Conservation (phyloP, 2,797 vertebrate species). For the Aldrovandia affinis region DNA sequence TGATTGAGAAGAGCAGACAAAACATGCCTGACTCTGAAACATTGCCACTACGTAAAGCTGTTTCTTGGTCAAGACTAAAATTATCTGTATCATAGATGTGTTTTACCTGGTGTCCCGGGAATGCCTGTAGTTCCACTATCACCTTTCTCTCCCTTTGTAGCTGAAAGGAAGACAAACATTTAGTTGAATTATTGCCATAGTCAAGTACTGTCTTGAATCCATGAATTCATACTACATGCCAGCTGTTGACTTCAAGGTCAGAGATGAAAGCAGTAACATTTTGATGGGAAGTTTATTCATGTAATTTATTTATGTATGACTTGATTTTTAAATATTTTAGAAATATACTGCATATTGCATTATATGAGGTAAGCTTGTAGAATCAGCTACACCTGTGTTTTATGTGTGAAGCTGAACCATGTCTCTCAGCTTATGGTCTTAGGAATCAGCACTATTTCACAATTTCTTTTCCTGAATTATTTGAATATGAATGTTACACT, state of each 20-base stretch:
- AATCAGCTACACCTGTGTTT: not conserved
- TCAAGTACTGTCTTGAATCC: no score
- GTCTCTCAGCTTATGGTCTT: no score
- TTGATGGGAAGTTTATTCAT: not conserved
- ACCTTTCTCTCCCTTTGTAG: constrained; percentile 88
- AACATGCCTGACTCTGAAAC: not conserved
- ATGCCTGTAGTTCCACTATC: constrained; percentile 73
- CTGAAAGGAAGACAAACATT: constrained; percentile 51
- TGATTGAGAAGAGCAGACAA: not conserved
- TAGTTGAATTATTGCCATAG: not conserved
- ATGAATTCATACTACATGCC: not conserved
- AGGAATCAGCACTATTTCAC: not conserved
- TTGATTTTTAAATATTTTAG: not conserved
- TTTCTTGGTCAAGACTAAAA: not conserved
- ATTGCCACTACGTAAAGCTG: not conserved
- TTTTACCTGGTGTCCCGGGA: constrained; percentile 83
- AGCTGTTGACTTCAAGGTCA: not conserved
- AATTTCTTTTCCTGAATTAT: not conserved
- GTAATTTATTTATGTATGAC: not conserved
- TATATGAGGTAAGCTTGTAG: not conserved
- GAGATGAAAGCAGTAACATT: not conserved
- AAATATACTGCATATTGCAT: not conserved
- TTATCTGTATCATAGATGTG: not conserved
- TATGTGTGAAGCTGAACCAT: not conserved
- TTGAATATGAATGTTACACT: not conserved